Percentiles rank a stretch among this genome's conserved stretches.
Evolutionary conservation across 2,888 invertebrate genomes (phyloP).

Genomic region (Trissolcus brochymenae): DNA sequence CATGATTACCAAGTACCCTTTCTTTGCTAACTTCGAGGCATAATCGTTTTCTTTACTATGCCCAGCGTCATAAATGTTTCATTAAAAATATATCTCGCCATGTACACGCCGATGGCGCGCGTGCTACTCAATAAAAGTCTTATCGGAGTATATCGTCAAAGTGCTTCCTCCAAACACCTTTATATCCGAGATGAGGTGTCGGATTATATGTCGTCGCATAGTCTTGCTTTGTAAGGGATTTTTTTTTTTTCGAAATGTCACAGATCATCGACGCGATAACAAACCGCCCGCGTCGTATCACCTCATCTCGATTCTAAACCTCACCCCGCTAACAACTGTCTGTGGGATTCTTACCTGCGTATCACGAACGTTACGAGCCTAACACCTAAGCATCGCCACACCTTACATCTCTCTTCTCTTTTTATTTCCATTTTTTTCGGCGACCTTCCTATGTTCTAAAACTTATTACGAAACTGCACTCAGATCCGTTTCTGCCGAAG

Average conservation of each 20-base stretch:
- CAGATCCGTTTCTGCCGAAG: constrained; percentile 20
- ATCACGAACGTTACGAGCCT: constrained; percentile 64
- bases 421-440: constrained; percentile 25
- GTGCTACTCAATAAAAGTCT: constrained; percentile 56
- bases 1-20: too few relatives aligned
- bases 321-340: constrained; percentile 64
- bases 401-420: constrained; percentile 56
- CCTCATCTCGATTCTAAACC: constrained; percentile 65
- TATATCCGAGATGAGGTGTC: constrained; percentile 60
- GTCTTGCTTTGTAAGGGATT: constrained; percentile 57
- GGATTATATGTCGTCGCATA: constrained; percentile 62
- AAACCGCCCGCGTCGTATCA: constrained; percentile 64
- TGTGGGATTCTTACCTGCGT: constrained; percentile 64
- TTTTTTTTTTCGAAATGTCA: constrained; percentile 63
- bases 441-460: constrained; percentile 29
- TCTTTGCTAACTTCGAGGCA: not conserved
- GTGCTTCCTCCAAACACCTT: constrained; percentile 58
- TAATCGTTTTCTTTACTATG: not conserved
- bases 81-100: constrained; percentile 39
- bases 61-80: constrained; percentile 44
- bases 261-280: constrained; percentile 69
- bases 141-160: constrained; percentile 42
- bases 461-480: constrained; percentile 42
- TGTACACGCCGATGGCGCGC: constrained; percentile 21
- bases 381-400: constrained; percentile 65